phyloP scores from a whole-genome alignment of 2,888 invertebrate genomes.

The Xestia sexstrigata region DNA sequence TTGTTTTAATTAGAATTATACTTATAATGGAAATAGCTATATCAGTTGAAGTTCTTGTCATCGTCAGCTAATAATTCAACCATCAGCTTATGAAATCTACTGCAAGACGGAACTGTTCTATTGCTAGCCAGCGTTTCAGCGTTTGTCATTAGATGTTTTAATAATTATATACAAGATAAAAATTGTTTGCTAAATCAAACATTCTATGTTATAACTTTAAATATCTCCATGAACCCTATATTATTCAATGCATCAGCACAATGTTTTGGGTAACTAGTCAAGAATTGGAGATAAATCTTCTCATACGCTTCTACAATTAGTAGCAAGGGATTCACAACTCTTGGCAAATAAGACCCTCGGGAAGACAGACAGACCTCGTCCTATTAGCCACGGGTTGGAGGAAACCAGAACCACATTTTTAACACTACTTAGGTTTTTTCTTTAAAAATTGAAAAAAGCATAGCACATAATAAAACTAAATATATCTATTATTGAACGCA shows the following conservation, averaged over 20 bases:
- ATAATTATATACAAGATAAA: not conserved
- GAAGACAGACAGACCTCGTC: not conserved
- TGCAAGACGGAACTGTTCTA: not conserved
- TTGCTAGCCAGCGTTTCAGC: not conserved
- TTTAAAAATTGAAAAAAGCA: not conserved
- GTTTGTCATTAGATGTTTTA: no score
- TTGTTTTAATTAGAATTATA: conserved; percentile 15
- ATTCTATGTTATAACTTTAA: not conserved
- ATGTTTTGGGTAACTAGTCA: no score
- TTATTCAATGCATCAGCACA: no score
- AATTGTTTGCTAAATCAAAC: not conserved
- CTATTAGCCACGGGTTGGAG: not conserved
- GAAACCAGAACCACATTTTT: not conserved
- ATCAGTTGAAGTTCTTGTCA: not conserved
- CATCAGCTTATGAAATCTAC: not conserved
- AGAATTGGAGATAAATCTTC: not conserved
- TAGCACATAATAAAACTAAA: not conserved
- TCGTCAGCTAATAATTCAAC: not conserved
- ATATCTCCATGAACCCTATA: not conserved
- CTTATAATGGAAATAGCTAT: not conserved
- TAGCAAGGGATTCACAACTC: not conserved
- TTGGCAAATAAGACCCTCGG: not conserved
- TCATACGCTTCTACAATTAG: not conserved
- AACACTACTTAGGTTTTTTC: not conserved
- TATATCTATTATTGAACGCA: conserved; percentile 2